Evolutionary conservation across 1,140 invertebrate species (phyloP).

Genomic region (Nixonia krombeini): DNA sequence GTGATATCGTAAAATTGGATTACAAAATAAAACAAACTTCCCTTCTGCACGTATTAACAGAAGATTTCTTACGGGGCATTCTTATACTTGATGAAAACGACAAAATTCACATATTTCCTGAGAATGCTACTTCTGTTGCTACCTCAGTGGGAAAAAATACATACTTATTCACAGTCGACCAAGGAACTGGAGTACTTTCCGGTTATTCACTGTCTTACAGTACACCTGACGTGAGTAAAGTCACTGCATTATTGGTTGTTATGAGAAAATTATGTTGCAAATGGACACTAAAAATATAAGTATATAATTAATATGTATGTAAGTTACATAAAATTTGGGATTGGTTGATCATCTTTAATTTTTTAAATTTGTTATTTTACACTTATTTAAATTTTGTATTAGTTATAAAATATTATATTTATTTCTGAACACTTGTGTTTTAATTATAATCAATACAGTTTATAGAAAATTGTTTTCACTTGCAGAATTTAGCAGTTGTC

Average conservation of each 20-base stretch:
- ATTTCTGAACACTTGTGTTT: too few relatives aligned
- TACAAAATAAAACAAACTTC: conserved; percentile 83
- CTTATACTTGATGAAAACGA: conserved; percentile 83
- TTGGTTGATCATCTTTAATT: too few relatives aligned
- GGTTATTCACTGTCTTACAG: conserved; percentile 78
- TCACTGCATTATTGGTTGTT: too few relatives aligned
- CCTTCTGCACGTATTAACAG: conserved; percentile 79
- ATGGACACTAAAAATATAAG: too few relatives aligned
- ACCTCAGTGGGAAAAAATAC: conserved; percentile 72
- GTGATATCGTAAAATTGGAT: conserved; percentile 75
- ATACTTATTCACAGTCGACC: conserved; percentile 82
- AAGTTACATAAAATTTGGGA: too few relatives aligned
- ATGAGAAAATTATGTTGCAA: too few relatives aligned
- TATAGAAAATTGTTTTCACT: conserved; percentile 24
- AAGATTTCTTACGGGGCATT: conserved; percentile 83
- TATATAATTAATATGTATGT: too few relatives aligned
- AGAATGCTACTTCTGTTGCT: conserved; percentile 71
- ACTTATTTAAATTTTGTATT: too few relatives aligned
- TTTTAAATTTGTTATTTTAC: too few relatives aligned
- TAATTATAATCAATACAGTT: too few relatives aligned
- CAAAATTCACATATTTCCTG: conserved; percentile 79
- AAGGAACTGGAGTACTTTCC: conserved; percentile 75
- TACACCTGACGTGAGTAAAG: conserved; percentile 49
- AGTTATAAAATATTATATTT: too few relatives aligned
- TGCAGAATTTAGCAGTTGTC: conserved; percentile 66